phyloP scores from a whole-genome alignment of 2,113 vertebrate species.

The Pundamilia nyererei region DNA sequence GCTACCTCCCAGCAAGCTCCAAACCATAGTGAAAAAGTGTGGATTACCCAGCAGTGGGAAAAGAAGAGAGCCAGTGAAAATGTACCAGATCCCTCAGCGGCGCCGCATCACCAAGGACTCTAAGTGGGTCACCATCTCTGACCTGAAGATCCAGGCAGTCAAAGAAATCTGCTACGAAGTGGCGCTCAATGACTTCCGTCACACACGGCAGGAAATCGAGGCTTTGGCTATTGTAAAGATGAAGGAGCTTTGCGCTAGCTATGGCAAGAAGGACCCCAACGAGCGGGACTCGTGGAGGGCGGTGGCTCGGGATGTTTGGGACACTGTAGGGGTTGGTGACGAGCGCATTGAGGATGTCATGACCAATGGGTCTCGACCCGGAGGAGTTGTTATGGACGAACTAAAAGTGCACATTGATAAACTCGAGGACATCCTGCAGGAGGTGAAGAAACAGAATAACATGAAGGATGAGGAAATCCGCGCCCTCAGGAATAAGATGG shows the following conservation, averaged over 20 bases:
- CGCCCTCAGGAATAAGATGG: conserved; percentile 90
- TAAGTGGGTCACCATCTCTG: conserved; percentile 98
- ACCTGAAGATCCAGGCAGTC: conserved; percentile 98
- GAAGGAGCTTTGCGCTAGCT: conserved; percentile 95
- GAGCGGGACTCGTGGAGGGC: conserved; percentile 96
- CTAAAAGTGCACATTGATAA: conserved; percentile 97
- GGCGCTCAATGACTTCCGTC: conserved; percentile 94
- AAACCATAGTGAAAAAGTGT: conserved; percentile 99
- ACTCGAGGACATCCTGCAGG: conserved; percentile 93
- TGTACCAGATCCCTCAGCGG: conserved; percentile 96
- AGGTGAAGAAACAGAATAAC: conserved; percentile 98
- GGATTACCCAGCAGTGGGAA: conserved; percentile 99
- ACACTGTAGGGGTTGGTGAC: conserved; percentile 94
- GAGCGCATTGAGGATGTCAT: conserved; percentile 89
- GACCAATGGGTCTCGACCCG: conserved; percentile 64
- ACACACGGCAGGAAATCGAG: conserved; percentile 96
- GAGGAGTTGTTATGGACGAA: conserved; percentile 85
- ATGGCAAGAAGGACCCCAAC: conserved; percentile 94
- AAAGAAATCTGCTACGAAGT: conserved; percentile 99
- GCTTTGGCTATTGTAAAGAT: conserved; percentile 97
- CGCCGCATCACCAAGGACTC: conserved; percentile 95
- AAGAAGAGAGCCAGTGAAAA: conserved; percentile 91
- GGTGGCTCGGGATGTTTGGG: conserved; percentile 96
- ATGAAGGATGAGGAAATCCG: conserved; percentile 98
- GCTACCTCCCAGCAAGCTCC: conserved; percentile 98